Evolutionary conservation across 2,888 invertebrate species (phyloP).

Genomic region (Priocnemis perturbator): DNA sequence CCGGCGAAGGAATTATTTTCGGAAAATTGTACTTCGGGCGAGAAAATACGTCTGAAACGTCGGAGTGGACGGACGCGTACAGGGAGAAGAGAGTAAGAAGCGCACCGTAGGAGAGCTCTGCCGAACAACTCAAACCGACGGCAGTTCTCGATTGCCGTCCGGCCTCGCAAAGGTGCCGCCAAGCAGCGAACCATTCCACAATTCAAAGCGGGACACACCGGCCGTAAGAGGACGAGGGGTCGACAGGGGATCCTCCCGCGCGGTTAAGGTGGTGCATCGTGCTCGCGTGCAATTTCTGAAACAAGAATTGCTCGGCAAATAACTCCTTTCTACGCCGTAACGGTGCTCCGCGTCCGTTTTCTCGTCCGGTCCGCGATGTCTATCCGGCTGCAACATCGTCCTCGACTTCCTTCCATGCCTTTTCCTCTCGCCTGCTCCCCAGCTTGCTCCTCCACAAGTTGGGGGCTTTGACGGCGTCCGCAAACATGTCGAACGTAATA

Average conservation of each 20-base stretch:
- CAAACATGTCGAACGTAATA: constrained; percentile 34
- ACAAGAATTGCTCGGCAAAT: constrained; percentile 36
- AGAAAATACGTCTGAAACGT: no score
- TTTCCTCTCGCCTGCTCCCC: background rate
- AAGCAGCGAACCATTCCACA: constrained; percentile 22
- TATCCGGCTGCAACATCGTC: background rate
- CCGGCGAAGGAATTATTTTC: no score
- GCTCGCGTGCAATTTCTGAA: constrained; percentile 26
- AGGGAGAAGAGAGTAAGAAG: background rate
- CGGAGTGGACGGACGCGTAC: background rate
- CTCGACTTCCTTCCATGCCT: background rate
- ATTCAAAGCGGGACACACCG: constrained; percentile 18
- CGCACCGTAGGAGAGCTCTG: background rate
- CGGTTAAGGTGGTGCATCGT: background rate
- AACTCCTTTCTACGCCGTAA: constrained; percentile 23
- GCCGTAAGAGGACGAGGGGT: background rate
- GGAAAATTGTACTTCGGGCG: no score
- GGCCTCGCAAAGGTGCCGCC: constrained; percentile 31
- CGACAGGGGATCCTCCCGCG: constrained; percentile 3
- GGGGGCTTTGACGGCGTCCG: constrained; percentile 8
- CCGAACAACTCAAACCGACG: constrained; percentile 2
- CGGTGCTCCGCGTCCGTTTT: constrained; percentile 5
- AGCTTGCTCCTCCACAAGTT: constrained; percentile 1
- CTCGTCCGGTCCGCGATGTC: background rate
- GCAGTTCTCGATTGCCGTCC: constrained; percentile 24